Evolutionary conservation across 2,113 vertebrate species (phyloP).

Genomic region (Fulmarus glacialis): DNA sequence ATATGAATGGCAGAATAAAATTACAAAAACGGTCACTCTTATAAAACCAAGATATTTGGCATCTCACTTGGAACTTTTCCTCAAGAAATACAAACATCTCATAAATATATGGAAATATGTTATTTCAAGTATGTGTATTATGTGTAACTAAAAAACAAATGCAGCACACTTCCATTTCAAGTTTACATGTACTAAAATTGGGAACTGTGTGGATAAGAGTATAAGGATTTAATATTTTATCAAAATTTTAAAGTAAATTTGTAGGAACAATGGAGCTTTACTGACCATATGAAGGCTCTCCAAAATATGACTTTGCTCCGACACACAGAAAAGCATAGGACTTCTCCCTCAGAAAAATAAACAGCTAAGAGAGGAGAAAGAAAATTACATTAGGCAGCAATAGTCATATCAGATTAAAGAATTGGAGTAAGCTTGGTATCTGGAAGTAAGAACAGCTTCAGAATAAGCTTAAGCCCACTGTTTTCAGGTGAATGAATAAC

Average conservation of each 20-base stretch:
- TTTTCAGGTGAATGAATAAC: background rate
- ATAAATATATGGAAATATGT: background rate
- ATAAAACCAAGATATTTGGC: background rate
- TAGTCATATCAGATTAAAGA: background rate
- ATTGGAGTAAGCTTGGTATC: background rate
- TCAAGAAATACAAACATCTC: background rate
- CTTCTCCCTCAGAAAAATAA: background rate
- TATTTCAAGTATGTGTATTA: background rate
- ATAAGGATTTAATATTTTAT: background rate
- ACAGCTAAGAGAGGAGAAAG: background rate
- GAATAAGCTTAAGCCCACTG: background rate
- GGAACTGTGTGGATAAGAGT: background rate
- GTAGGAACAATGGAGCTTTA: background rate
- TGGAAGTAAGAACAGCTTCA: background rate
- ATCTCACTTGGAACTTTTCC: background rate
- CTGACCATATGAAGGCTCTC: background rate
- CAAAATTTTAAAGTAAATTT: background rate
- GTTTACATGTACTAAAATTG: background rate
- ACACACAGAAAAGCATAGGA: background rate
- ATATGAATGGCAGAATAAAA: conserved; percentile 22
- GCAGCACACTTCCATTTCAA: background rate
- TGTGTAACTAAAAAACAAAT: background rate
- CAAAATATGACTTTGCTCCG: background rate
- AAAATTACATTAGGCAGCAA: background rate
- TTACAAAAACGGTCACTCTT: background rate